Conservation (phyloP, 2,113 vertebrate species). For the Oreotragus oreotragus region DNA sequence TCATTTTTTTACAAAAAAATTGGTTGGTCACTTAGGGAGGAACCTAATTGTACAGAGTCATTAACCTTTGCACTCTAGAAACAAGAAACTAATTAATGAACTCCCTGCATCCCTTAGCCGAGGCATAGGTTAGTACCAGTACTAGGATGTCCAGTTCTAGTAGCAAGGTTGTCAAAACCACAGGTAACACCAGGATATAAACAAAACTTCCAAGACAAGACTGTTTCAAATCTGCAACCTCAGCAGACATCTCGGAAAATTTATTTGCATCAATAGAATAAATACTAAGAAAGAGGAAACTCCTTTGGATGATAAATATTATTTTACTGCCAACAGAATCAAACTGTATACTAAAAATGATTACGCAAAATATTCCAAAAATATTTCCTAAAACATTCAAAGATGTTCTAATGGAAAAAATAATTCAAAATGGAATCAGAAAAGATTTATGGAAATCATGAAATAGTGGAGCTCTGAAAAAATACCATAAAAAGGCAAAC, state of each 20-base stretch:
- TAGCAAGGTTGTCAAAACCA: neutral
- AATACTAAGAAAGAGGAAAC: neutral
- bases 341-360: neutral
- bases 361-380: slow-evolving; percentile 19
- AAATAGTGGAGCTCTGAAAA: neutral
- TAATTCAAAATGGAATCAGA: neutral
- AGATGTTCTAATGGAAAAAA: neutral
- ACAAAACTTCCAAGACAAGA: neutral
- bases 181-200: neutral
- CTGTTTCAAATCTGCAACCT: neutral
- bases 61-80: slow-evolving; percentile 3
- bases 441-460: neutral
- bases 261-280: neutral
- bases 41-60: neutral
- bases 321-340: neutral
- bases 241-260: neutral
- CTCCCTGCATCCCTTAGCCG: neutral
- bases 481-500: neutral
- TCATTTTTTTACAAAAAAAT: neutral
- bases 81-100: neutral
- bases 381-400: neutral
- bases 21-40: neutral
- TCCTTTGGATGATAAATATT: neutral
- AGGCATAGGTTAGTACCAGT: neutral
- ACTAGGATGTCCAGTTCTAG: neutral